These are phyloP conservation scores for Moxostoma hubbsi DNA, from an alignment of 2,797 vertebrate species.

Conservation along the genomic window DNA sequence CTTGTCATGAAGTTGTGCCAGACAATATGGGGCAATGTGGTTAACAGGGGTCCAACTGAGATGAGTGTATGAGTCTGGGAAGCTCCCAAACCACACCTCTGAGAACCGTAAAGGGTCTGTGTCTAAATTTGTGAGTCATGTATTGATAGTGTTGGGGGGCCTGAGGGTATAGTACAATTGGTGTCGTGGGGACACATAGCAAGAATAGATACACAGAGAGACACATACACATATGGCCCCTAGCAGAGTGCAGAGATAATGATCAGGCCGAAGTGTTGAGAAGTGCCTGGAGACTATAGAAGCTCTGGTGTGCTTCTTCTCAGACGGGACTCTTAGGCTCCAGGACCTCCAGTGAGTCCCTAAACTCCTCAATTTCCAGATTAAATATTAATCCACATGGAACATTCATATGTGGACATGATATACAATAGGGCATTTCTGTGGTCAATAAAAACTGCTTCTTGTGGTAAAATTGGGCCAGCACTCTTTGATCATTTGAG, in stretches of 20 bases:
- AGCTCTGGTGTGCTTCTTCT: slow-evolving; percentile 39
- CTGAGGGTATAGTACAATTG: neutral
- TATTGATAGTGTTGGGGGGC: neutral
- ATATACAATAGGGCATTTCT: slow-evolving; percentile 62
- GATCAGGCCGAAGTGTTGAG: slow-evolving; percentile 54
- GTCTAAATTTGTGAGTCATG: slow-evolving; percentile 11
- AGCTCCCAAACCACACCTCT: slow-evolving; percentile 64
- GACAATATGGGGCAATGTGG: slow-evolving; percentile 59
- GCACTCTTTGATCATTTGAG: neutral
- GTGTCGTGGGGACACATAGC: slow-evolving; percentile 14
- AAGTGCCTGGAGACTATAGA: slow-evolving; percentile 62
- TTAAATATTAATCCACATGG: slow-evolving; percentile 80
- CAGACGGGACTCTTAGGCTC: slow-evolving; percentile 75
- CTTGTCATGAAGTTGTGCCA: slow-evolving; percentile 56
- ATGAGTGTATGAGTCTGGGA: slow-evolving; percentile 60
- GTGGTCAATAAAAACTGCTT: slow-evolving; percentile 9
- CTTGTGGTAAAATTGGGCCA: neutral
- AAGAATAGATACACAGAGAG: slow-evolving; percentile 1
- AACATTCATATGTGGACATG: slow-evolving; percentile 70
- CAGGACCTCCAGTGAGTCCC: slow-evolving; percentile 72
- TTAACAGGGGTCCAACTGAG: slow-evolving; percentile 69
- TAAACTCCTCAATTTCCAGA: slow-evolving; percentile 77
- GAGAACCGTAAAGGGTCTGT: slow-evolving; percentile 39
- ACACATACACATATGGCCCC: neutral
- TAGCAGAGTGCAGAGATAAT: slow-evolving; percentile 51